Percentiles rank a stretch among this genome's conserved stretches.
Conservation (phyloP, 2,797 vertebrate species). For the Alectoris magna region DNA sequence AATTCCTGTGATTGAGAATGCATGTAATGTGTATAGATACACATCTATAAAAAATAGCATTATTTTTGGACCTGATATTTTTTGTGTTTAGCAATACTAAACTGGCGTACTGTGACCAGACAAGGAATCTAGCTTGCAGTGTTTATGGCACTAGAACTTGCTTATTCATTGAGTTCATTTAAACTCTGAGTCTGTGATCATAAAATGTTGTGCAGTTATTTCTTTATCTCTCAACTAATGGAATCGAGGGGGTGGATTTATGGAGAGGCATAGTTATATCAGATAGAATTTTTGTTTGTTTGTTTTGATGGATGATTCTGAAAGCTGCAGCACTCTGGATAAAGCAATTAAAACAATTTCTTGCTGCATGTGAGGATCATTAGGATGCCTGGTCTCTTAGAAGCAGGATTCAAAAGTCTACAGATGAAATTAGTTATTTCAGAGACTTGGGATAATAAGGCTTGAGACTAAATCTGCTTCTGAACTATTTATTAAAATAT, state of each 20-base stretch:
- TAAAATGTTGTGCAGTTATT: not conserved
- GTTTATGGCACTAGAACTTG: not conserved
- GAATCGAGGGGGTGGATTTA: conserved; percentile 13
- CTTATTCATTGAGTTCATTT: not conserved
- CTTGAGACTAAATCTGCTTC: not conserved
- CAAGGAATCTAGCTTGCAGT: not conserved
- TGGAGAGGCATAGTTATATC: not conserved
- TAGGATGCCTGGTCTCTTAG: not conserved
- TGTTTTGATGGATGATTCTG: not conserved
- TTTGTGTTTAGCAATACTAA: not conserved
- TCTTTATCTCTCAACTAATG: conserved; percentile 17
- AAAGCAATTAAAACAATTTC: not conserved
- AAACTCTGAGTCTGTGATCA: not conserved
- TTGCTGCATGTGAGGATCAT: not conserved
- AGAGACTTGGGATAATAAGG: not conserved
- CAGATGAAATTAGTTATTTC: not conserved
- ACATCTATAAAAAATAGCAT: not conserved
- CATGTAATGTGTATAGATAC: not conserved
- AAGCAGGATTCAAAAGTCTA: not conserved
- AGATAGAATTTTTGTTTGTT: not conserved
- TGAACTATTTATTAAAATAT: not conserved
- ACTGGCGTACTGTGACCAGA: not conserved
- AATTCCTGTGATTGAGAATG: not conserved
- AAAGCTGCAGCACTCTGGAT: not conserved
- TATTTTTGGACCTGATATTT: not conserved